Evolutionary conservation across 92 coral and sea anemone genomes (phyloP).

Genomic region (Paragorgia papillata): DNA sequence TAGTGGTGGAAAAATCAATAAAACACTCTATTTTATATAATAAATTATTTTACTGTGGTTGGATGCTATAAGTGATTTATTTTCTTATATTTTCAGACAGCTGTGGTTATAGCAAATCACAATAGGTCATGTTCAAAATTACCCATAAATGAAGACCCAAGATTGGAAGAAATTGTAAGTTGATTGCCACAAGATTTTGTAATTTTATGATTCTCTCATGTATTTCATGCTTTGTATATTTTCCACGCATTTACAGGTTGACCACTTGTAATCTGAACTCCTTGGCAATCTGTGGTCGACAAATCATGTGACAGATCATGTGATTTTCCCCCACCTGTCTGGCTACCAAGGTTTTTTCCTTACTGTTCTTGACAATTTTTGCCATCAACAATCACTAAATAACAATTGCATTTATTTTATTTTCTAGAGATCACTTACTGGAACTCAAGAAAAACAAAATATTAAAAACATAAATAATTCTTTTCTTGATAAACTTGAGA

Average conservation of each 20-base stretch:
- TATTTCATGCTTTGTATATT: constrained; percentile 11
- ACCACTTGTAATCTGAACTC: constrained; percentile 26
- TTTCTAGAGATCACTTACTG: constrained; percentile 21
- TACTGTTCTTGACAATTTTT: too few species aligned
- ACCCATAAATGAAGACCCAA: constrained; percentile 34
- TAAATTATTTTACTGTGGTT: not conserved
- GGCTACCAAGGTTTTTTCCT: too few species aligned
- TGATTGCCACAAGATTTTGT: not conserved
- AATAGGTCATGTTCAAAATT: constrained; percentile 38
- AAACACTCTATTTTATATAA: too few species aligned
- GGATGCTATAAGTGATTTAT: not conserved
- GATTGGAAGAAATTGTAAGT: constrained; percentile 39
- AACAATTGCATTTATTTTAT: not conserved
- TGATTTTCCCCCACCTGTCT: too few species aligned
- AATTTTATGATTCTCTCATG: not conserved
- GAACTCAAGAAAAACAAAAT: not conserved
- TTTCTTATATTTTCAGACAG: constrained; percentile 16
- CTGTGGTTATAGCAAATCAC: constrained; percentile 37
- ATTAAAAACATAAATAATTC: constrained; percentile 13
- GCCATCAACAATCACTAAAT: not conserved
- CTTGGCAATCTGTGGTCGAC: constrained; percentile 28
- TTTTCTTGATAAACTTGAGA: constrained; percentile 36
- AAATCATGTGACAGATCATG: not conserved
- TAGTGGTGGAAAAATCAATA: too few species aligned
- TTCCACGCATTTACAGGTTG: constrained; percentile 36